Percentiles rank a stretch among this genome's conserved stretches.
phyloP scores from a whole-genome alignment of 2,888 invertebrate species.

The Sinopyrophorus schimmeli region DNA sequence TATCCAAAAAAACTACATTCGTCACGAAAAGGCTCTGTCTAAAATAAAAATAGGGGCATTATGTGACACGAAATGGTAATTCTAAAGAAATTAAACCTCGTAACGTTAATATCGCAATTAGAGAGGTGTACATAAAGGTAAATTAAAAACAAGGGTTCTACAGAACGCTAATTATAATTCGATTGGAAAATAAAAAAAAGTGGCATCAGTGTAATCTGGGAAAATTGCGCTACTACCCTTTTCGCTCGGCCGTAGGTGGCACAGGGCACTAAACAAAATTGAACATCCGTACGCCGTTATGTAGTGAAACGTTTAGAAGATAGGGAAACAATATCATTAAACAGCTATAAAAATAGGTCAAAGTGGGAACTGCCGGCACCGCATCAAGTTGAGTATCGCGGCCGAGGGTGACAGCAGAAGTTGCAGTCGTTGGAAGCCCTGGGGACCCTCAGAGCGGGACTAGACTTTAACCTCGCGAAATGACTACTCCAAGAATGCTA shows the following conservation, averaged over 20 bases:
- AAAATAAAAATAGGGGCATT: too few relatives aligned
- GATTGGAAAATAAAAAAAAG: too few relatives aligned
- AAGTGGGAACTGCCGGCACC: slow-evolving; percentile 31
- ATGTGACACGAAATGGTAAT: too few relatives aligned
- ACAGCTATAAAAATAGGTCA: slow-evolving; percentile 39
- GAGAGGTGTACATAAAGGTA: too few relatives aligned
- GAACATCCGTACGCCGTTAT: slow-evolving; percentile 34
- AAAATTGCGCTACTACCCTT: slow-evolving; percentile 27
- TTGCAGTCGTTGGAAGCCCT: slow-evolving; percentile 34
- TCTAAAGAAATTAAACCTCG: too few relatives aligned
- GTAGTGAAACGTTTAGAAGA: slow-evolving; percentile 35
- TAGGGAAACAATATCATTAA: slow-evolving; percentile 39
- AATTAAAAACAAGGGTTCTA: too few relatives aligned
- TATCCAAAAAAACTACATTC: too few relatives aligned
- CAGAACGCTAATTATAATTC: too few relatives aligned
- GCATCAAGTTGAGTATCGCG: slow-evolving; percentile 35
- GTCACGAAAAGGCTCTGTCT: too few relatives aligned
- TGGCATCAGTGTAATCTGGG: too few relatives aligned
- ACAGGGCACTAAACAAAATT: slow-evolving; percentile 37
- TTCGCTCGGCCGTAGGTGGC: slow-evolving; percentile 20
- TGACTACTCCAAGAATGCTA: slow-evolving; percentile 49
- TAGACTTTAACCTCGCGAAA: slow-evolving; percentile 42
- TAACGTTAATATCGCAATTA: too few relatives aligned
- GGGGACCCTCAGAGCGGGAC: slow-evolving; percentile 36
- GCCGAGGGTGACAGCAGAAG: slow-evolving; percentile 40